Evolutionary conservation across 2,797 vertebrate species (phyloP), one percentile per base, ranked within the genome.

Genomic region (Octomys mimax): DNA sequence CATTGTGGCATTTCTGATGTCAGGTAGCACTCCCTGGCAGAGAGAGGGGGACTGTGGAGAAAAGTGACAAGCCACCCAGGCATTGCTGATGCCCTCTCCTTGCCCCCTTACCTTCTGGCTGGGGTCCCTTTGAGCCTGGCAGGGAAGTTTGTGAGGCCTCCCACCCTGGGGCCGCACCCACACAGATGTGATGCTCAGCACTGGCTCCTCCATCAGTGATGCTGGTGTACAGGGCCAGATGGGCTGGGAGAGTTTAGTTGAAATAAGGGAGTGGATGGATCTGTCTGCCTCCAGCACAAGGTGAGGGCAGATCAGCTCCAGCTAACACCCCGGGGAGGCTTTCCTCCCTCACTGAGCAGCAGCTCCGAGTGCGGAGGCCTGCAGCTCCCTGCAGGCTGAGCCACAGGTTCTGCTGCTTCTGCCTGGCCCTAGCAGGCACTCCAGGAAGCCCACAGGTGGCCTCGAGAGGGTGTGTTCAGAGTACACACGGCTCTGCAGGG

Each of bases 81-180:
- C 2, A 0, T 6, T 2, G 0, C 57, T 33, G 36, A 6, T 0
- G 0, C 21, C 8, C 28, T 46, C 13, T 9, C 9, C 28, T 31
- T 10, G 28, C 14, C 12, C 21, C 33, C 28, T 21, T 10, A 21
- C 6, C 68, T 84, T 82, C 54, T 46, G n/a, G 18, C 0, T 3
- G 2, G 39, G 42, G 54, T 18, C 22, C 16, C 10, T 8, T 12
- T 16, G 28, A 1, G 24, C 49, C n/a, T 7, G 33, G 24, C 33
- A 1, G 0, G 2, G 54, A 64, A 8, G 18, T 2, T 0, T 24
- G 2, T 0, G 42, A 10, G 83, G 16, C 0, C 14, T 6, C 54
- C 22, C 73, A 7, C 77, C 9, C 46, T 18, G 21, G 28, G 7
- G 57, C 0, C 14, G 6, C 0, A 3, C 2, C n/a, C 14, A 1